Conservation (phyloP, 2,797 vertebrate species). For the Diglossa cyanea region DNA sequence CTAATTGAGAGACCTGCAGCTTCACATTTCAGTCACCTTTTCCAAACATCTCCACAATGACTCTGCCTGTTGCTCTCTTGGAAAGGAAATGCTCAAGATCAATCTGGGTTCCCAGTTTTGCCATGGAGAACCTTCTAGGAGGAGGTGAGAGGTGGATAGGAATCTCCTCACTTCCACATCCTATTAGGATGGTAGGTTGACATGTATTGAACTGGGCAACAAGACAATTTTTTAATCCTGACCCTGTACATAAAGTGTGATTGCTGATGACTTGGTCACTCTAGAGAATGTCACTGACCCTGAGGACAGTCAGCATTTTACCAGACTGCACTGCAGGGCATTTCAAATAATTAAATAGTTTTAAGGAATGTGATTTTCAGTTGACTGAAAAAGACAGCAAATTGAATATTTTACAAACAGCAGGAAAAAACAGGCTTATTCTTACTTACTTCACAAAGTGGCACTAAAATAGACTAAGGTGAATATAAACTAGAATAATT, state of each 20-base stretch:
- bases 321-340: neutral
- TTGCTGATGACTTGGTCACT: neutral
- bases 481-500: slow-evolving; percentile 5
- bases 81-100: slow-evolving; percentile 35
- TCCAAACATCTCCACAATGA: neutral
- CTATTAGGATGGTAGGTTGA: neutral
- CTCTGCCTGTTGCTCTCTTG: neutral
- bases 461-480: neutral
- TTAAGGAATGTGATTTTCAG: slow-evolving; percentile 10
- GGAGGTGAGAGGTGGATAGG: neutral
- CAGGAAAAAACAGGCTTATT: slow-evolving; percentile 8
- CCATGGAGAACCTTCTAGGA: slow-evolving; percentile 9
- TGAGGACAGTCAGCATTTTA: neutral
- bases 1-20: slow-evolving; percentile 2
- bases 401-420: slow-evolving; percentile 8
- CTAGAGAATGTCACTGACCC: neutral
- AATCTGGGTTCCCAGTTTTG: neutral
- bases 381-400: slow-evolving; percentile 40
- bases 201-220: slow-evolving; percentile 8
- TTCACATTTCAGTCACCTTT: neutral
- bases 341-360: neutral
- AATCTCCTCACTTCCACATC: neutral
- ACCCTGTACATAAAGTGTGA: neutral
- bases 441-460: slow-evolving; percentile 23
- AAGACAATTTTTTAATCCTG: neutral